Percentiles rank a stretch among this genome's conserved stretches.
These are phyloP conservation scores for Corvus moneduloides DNA, from an alignment of 2,113 vertebrate genomes.

Conservation along the genomic window DNA sequence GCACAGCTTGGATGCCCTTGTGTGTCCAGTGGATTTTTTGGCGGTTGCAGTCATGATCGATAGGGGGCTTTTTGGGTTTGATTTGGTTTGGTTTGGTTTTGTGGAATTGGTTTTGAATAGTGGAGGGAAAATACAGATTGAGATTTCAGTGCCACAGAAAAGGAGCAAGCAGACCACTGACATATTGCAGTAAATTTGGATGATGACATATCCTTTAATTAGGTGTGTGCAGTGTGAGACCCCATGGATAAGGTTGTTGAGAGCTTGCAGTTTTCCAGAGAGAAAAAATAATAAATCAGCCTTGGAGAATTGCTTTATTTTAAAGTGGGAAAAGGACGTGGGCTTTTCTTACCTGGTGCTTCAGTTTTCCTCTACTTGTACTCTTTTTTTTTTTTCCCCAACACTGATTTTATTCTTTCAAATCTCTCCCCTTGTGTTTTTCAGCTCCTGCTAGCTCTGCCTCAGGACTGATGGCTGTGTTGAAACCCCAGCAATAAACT, in stretches of 20 bases:
- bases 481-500: not conserved
- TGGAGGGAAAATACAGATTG: not conserved
- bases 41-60: not conserved
- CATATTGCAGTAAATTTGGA: not conserved
- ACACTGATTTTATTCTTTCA: not conserved
- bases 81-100: not conserved
- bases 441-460: not conserved
- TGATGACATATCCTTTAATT: not conserved
- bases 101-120: not conserved
- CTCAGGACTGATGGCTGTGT: not conserved
- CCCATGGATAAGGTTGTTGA: not conserved
- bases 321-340: not conserved
- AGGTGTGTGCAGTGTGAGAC: not conserved
- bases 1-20: not conserved
- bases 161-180: not conserved
- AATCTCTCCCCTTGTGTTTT: not conserved
- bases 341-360: not conserved
- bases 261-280: not conserved
- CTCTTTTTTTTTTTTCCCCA: rapidly evolving
- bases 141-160: not conserved
- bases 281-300: not conserved
- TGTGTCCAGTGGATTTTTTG: not conserved
- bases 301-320: not conserved
- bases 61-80: not conserved
- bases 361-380: not conserved